Evolutionary conservation across 64 coral and sea anemone genomes (phyloP).

Genomic region (Pocillopora verrucosa): DNA sequence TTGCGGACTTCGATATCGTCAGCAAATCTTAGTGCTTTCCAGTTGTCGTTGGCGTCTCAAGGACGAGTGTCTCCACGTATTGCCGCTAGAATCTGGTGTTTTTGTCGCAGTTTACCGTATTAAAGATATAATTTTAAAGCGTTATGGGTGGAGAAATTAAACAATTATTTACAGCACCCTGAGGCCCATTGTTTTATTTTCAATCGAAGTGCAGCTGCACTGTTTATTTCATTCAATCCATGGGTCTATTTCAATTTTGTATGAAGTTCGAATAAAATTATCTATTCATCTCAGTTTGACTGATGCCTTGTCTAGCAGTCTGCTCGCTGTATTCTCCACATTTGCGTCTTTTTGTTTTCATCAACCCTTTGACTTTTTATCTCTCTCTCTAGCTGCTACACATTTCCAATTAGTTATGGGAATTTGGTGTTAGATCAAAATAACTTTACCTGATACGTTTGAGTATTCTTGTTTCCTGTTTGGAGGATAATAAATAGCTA

Average conservation of each 20-base stretch:
- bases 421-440: too few relatives aligned
- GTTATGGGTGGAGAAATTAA: background rate
- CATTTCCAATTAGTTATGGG: too few relatives aligned
- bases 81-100: background rate
- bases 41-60: background rate
- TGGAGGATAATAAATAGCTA: too few relatives aligned
- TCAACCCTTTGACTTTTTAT: too few relatives aligned
- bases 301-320: background rate
- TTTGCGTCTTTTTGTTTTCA: too few relatives aligned
- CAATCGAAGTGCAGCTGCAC: background rate
- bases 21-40: background rate
- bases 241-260: conserved; percentile 28
- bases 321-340: too few relatives aligned
- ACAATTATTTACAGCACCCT: background rate
- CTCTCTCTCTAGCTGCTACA: too few relatives aligned
- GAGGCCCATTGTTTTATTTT: background rate
- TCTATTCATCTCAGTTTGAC: background rate
- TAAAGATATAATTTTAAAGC: background rate
- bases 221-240: background rate
- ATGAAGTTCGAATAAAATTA: conserved; percentile 30
- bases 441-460: too few relatives aligned
- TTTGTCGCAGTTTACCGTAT: background rate
- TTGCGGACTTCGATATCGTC: too few relatives aligned
- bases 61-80: background rate
- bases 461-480: too few relatives aligned